Evolutionary conservation across 2,113 vertebrate genomes (phyloP).

Genomic region (Lophochroa leadbeateri): DNA sequence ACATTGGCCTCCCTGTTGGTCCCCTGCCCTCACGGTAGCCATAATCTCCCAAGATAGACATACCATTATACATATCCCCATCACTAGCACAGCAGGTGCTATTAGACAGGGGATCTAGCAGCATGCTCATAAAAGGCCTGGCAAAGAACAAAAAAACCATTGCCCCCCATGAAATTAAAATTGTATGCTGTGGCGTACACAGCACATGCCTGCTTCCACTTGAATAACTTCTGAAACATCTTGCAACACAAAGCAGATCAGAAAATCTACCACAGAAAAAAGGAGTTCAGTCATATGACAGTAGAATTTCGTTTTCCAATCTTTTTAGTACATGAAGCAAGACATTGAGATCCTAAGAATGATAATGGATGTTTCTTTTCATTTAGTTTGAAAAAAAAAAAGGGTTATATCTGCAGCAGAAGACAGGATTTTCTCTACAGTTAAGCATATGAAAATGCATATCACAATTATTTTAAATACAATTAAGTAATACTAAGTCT

Average conservation of each 20-base stretch:
- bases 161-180: constrained; percentile 53
- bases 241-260: neutral
- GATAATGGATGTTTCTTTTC: neutral
- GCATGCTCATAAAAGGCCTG: constrained; percentile 47
- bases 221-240: neutral
- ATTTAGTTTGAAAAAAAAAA: neutral
- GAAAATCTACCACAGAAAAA: neutral
- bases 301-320: neutral
- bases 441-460: neutral
- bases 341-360: neutral
- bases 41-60: constrained; percentile 47
- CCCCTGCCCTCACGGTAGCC: constrained; percentile 27
- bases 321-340: neutral
- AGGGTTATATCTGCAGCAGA: neutral
- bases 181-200: neutral
- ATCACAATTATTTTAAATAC: neutral
- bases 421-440: neutral
- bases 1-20: constrained; percentile 39
- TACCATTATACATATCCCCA: constrained; percentile 32
- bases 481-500: neutral
- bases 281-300: neutral
- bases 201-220: constrained; percentile 34
- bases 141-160: constrained; percentile 27
- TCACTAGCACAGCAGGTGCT: constrained; percentile 50
- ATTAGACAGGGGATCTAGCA: constrained; percentile 37